Evolutionary conservation across 2,797 vertebrate genomes (phyloP), one percentile per base, ranked within the genome.

Genomic region (Aeoliscus strigatus): DNA sequence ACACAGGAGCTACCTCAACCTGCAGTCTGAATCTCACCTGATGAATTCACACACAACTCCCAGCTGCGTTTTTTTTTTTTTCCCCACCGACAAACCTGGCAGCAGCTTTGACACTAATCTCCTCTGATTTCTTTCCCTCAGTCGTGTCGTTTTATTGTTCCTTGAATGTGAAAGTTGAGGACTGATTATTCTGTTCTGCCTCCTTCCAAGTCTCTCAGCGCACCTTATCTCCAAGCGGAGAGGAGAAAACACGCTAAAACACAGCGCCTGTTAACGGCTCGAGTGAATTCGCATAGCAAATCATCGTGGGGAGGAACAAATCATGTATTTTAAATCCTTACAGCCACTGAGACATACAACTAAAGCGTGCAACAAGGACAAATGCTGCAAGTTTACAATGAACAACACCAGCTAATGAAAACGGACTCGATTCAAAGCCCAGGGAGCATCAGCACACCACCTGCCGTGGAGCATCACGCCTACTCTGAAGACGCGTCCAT

Each of bases 171-270:
- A 68, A 66, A 72, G 73, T 57, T 72, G 79, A 77, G 73, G 73
- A 76, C 64, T 68, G 73, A 80, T 72, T 67, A 58, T 71, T 74
- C 73, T 41, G 51, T 55, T 51, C 44, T 73, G 46, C 57, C 58
- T 66, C 64, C 63, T 67, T 63, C 39, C 60, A 78, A 67, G 75
- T 81, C 77, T 75, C 75, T 80, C 61, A 63, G 67, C 67, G 24
- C 16, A 37, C 60, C 66, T 77, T 73, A 74, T 79, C 76, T 66
- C 28, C n/a, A 3, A 61, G 24, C 26, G 38, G 53, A 39, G 39
- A 31, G 40, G 14, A 14, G 24, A 32, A 17, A 35, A 55, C n/a
- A 21, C 18, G 18, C 67, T 71, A 55, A 76, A 67, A 58, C 39
- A 46, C 14, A 12, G 34, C 9, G 35, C 48, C 32, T 51, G 51